Evolutionary conservation across 2,888 invertebrate species (phyloP).

Genomic region (Cistogaster globosa): DNA sequence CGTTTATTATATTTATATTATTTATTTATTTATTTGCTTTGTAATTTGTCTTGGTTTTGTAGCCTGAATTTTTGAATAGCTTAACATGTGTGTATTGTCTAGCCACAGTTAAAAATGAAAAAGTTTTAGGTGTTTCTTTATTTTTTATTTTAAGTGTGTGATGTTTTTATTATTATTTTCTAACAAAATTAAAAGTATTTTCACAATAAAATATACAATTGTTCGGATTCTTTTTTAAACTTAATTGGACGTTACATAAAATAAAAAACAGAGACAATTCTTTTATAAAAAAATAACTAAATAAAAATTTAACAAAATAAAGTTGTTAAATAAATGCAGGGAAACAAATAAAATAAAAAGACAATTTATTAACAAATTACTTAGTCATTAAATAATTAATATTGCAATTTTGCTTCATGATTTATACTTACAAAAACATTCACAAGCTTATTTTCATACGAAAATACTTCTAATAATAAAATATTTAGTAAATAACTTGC

Average conservation of each 20-base stretch:
- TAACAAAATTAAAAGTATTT: conserved; percentile 53
- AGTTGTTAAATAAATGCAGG: conserved; percentile 11
- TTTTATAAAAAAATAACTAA: conserved; percentile 39
- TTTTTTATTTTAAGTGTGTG: conserved; percentile 63
- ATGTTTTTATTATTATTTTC: conserved; percentile 66
- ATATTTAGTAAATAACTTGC: too few relatives aligned
- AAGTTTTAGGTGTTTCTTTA: conserved; percentile 18
- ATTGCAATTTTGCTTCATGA: conserved; percentile 56
- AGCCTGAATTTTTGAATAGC: too few relatives aligned
- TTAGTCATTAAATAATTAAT: conserved; percentile 49
- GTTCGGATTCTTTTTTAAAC: conserved; percentile 42
- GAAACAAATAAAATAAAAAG: conserved; percentile 40
- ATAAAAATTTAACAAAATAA: background rate
- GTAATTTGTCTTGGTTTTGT: too few relatives aligned
- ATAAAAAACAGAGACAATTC: conserved; percentile 20
- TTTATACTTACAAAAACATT: too few relatives aligned
- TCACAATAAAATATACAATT: conserved; percentile 68
- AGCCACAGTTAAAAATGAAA: conserved; percentile 11
- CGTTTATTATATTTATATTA: too few relatives aligned
- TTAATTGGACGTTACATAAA: conserved; percentile 48
- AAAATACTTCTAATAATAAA: too few relatives aligned
- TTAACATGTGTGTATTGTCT: background rate
- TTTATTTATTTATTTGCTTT: too few relatives aligned
- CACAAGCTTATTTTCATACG: too few relatives aligned
- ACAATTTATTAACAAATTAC: conserved; percentile 59